Base-by-base conservation (phyloP, 1,140 invertebrate species). In the Drosophila parvula region DNA sequence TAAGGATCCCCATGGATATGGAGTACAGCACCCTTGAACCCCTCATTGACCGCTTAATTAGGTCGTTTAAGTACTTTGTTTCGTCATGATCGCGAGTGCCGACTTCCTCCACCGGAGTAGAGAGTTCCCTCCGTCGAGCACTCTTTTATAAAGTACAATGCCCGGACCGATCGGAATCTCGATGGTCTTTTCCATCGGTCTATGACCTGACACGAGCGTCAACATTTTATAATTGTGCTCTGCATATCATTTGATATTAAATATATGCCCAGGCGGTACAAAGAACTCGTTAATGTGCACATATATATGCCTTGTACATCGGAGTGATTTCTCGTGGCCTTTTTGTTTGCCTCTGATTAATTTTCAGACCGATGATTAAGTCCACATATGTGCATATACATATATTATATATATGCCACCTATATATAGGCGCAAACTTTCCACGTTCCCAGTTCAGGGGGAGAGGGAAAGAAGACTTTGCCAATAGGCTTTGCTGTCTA, bases 171-270 rank as follows among this genome's bases (percentile, higher is more conserved):
- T 76, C 71, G 47, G 51, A 56, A 74, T 56, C 73, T 74, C 50
- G 60, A 63, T 75, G 70, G 68, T 69, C 51, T 70, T 70, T 62
- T 64, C 36, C 53, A 44, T 53, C 65, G 61, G 61, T 80, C 74
- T 85, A 85, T 78, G 74, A 67, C 73, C 68, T 48, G 74, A 41
- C 74, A 78, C 74, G 59, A 68, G 68, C 74, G 62, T 85, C 74
- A 71, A 68, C 64, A 60, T 73, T 85, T 78, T 86, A 22, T 85
- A 85, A 85, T 85, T 85, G 78, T 79, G 78, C 55, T 45, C 61
- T 75, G 82, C 82, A 81, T 85, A 86, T 85, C 53, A 85, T 85
- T 85, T 81, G 70, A 81, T 81, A 86, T 81, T 67, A 79, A 85
- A 85, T 71, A 22, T 41, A 28, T 60, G 36, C 16, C 28, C 36